Evolutionary conservation across 2,797 vertebrate genomes (phyloP).

Genomic region (Sebastes jordani): DNA sequence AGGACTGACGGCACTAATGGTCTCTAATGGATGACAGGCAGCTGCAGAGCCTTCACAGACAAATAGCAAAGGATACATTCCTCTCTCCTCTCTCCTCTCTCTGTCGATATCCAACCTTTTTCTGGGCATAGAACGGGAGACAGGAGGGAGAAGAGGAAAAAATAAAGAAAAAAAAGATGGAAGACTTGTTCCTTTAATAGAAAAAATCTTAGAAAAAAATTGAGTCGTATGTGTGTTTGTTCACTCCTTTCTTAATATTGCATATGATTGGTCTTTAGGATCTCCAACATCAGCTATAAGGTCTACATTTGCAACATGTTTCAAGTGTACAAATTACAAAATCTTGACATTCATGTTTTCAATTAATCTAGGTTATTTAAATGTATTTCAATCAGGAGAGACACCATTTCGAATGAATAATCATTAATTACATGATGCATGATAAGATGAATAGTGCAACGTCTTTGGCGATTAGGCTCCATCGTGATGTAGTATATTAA

Average conservation of each 20-base stretch:
- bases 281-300: neutral
- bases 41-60: slow-evolving; percentile 33
- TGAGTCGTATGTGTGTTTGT: neutral
- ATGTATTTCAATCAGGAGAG: no score
- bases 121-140: neutral
- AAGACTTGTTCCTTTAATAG: neutral
- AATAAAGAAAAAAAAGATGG: neutral
- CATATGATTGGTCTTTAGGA: neutral
- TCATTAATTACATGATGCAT: no score
- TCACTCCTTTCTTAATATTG: neutral
- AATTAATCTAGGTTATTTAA: neutral
- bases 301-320: neutral
- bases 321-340: neutral
- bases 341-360: neutral
- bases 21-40: slow-evolving; percentile 57
- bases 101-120: slow-evolving; percentile 34
- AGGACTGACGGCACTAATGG: slow-evolving; percentile 51
- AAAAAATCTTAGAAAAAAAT: neutral
- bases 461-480: no score
- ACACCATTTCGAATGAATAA: no score
- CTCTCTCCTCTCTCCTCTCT: slow-evolving; percentile 5
- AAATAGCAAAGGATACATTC: slow-evolving; percentile 37
- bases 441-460: no score
- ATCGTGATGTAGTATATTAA: no score
- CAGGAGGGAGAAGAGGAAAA: neutral